A percentile compares a stretch with the other conserved stretches of the same genome.
These are phyloP conservation scores for Tenthredo mesomela DNA, from an alignment of 2,888 invertebrate species.

Conservation along the genomic window DNA sequence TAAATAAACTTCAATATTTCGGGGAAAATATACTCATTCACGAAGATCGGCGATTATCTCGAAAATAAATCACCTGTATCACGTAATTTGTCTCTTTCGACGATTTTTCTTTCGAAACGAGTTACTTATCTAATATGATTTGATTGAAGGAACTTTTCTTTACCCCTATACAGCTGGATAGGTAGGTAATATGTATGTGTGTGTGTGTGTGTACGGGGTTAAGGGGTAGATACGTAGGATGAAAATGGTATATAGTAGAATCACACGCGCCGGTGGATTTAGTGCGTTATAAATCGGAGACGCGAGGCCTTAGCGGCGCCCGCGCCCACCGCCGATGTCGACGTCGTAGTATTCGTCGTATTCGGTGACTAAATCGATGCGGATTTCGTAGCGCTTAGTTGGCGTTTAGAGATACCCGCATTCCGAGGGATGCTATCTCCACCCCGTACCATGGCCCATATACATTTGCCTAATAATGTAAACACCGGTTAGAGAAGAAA, in stretches of 20 bases:
- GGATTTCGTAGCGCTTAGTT: conserved; percentile 70
- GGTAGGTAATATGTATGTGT: neutral
- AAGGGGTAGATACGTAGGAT: conserved; percentile 8
- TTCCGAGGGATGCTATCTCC: conserved; percentile 55
- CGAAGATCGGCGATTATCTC: neutral
- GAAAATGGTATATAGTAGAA: conserved; percentile 31
- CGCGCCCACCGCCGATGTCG: conserved; percentile 33
- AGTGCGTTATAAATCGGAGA: conserved; percentile 47
- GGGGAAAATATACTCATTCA: neutral
- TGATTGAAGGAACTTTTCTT: conserved; percentile 40
- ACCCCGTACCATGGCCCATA: neutral
- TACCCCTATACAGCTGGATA: neutral
- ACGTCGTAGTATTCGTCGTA: conserved; percentile 57
- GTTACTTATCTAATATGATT: conserved; percentile 48
- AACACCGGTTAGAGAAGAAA: conserved; percentile 58
- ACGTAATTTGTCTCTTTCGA: neutral
- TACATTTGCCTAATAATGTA: conserved; percentile 72
- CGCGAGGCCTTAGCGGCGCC: conserved; percentile 46
- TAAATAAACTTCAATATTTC: neutral
- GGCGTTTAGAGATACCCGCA: conserved; percentile 70
- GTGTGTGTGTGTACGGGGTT: neutral
- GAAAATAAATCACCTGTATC: neutral
- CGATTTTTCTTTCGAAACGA: neutral
- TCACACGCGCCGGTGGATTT: conserved; percentile 58
- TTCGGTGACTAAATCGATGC: conserved; percentile 63